Evolutionary conservation across 2,888 invertebrate species (phyloP), one percentile per base, ranked within the genome.

Genomic region (Orthosia cruda): DNA sequence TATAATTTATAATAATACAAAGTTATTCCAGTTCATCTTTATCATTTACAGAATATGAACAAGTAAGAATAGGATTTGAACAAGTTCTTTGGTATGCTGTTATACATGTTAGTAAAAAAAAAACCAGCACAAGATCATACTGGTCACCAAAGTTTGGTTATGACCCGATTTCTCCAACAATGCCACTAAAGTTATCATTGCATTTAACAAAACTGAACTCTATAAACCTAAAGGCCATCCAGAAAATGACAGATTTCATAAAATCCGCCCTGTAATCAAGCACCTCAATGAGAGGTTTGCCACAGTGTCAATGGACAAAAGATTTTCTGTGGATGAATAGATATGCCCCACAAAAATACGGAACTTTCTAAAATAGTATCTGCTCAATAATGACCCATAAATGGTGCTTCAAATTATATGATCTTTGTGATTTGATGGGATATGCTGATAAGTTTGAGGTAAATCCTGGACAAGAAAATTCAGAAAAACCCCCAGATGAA

Each of bases 391-490:
- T n/a, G 32, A 16, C 49, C 49, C 49, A 49, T 4, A 49, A 49
- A 49, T 49, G 49, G 49, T 4, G 49, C 32, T 32, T 32, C 32
- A 32, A 32, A 32, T 32, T 7, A 32, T 7, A 32, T 32, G 32
- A 7, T 32, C 32, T 32, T 7, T 32, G 32, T 32, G 32, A 32
- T 32, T 32, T 32, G 32, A 32, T 32, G 32, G 32, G 32, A 84
- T 72, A 54, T 82, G 23, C 86, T 84, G 32, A 32, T 7, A 32
- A 32, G 5, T 32, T 32, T 32, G 32, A 32, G 32, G 32, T 32
- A 32, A 7, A 83, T 73, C 88, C 88, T 88, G 91, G 91, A 87
- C 88, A 90, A 87, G 91, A 90, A 62, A 89, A 89, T 87, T 58
- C 85, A 87, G 85, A 89, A 4, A 86, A 81, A 3, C 74, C 58